These are phyloP conservation scores for Pediacus dermestoides DNA, from an alignment of 2,888 invertebrate species.

Conservation along the genomic window DNA sequence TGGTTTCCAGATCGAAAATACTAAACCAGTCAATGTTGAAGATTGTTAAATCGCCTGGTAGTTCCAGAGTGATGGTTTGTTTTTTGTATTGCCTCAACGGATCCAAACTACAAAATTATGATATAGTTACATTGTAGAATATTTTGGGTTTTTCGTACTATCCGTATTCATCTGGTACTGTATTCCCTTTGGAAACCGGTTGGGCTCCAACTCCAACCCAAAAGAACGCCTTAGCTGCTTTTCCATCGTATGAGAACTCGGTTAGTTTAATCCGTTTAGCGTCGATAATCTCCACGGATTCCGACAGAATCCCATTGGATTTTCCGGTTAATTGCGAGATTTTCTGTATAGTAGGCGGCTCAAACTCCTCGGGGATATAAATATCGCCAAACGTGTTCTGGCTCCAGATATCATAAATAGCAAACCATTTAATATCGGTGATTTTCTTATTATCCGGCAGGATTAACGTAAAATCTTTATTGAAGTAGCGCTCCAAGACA, in stretches of 20 bases:
- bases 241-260: conserved; percentile 74
- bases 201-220: conserved; percentile 88
- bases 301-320: conserved; percentile 67
- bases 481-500: conserved; percentile 78
- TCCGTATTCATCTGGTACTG: conserved; percentile 87
- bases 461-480: conserved; percentile 76
- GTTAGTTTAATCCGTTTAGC: conserved; percentile 75
- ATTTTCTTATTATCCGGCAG: conserved; percentile 84
- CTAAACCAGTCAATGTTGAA: conserved; percentile 83
- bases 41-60: conserved; percentile 80
- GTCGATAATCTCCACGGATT: conserved; percentile 70
- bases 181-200: conserved; percentile 74
- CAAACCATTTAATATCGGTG: conserved; percentile 84
- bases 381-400: conserved; percentile 90
- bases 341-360: conserved; percentile 71
- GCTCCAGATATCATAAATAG: conserved; percentile 80
- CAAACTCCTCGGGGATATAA: conserved; percentile 85
- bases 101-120: conserved; percentile 62
- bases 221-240: conserved; percentile 74
- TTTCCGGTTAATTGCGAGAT: conserved; percentile 58
- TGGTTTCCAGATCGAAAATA: conserved; percentile 67
- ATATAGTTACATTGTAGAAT: conserved; percentile 3
- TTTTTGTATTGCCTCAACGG: conserved; percentile 68
- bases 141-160: conserved; percentile 65
- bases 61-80: conserved; percentile 68